A percentile compares a stretch with the other conserved stretches of the same genome.
phyloP scores from a whole-genome alignment of 1,140 invertebrate species.

The Ectropis grisescens region DNA sequence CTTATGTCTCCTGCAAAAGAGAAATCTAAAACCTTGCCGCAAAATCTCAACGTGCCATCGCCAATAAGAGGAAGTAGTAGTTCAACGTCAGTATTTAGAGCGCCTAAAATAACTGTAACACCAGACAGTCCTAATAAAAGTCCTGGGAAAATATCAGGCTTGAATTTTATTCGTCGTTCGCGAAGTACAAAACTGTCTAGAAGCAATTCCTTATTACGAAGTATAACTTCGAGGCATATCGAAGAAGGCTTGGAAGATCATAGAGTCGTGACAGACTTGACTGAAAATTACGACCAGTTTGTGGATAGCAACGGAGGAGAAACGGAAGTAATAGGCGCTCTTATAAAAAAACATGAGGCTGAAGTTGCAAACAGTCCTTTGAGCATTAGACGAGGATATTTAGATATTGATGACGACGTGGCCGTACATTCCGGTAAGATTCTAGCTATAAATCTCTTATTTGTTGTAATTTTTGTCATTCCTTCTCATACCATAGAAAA shows the following conservation, averaged over 20 bases:
- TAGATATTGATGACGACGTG: conserved; percentile 72
- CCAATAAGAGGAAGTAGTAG: conserved; percentile 57
- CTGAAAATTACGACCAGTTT: conserved; percentile 56
- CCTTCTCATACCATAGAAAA: conserved; percentile 8
- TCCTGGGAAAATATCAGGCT: conserved; percentile 65
- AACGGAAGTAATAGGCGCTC: conserved; percentile 50
- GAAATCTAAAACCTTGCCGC: conserved; percentile 72
- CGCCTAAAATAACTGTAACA: conserved; percentile 54
- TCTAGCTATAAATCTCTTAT: no score
- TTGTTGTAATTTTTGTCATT: no score
- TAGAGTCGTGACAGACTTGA: conserved; percentile 46
- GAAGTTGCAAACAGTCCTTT: conserved; percentile 56
- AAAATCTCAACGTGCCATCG: conserved; percentile 61
- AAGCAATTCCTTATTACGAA: conserved; percentile 73
- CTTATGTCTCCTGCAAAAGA: conserved; percentile 56
- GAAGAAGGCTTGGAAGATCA: conserved; percentile 52
- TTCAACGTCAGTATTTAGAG: conserved; percentile 61
- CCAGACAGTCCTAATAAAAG: conserved; percentile 60
- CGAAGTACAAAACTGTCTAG: conserved; percentile 79
- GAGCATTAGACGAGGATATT: conserved; percentile 66
- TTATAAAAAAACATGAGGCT: conserved; percentile 56
- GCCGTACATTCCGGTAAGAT: conserved; percentile 75
- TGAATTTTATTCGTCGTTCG: conserved; percentile 76
- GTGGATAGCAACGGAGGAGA: conserved; percentile 52
- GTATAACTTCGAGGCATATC: conserved; percentile 53